A percentile compares a stretch with the other conserved stretches of the same genome.
Evolutionary conservation across 2,113 vertebrate genomes (phyloP).

Genomic region (Pluvianellus socialis): DNA sequence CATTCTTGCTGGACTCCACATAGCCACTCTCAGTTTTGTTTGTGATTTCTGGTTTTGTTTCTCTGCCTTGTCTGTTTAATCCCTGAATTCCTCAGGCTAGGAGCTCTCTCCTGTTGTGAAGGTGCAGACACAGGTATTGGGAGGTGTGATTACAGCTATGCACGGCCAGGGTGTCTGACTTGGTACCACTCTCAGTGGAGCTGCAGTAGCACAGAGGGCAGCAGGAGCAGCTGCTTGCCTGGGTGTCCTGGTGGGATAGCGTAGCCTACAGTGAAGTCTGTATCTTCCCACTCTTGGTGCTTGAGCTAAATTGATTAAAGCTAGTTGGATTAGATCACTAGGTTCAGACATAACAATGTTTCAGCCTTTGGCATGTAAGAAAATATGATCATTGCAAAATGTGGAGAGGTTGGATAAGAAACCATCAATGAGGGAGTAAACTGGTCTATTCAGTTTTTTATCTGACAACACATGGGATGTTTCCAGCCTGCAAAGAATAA

Average conservation of each 20-base stretch:
- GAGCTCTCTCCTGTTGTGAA: not conserved
- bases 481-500: not conserved
- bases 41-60: not conserved
- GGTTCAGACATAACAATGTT: not conserved
- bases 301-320: not conserved
- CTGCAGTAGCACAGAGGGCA: accelerated
- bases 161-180: not conserved
- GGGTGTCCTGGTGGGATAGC: not conserved
- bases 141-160: not conserved
- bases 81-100: not conserved
- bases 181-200: accelerated
- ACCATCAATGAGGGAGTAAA: not conserved
- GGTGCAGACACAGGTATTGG: not conserved
- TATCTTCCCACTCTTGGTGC: not conserved
- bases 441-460: not conserved
- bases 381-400: not conserved
- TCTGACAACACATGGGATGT: not conserved
- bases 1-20: not conserved
- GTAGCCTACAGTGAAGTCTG: not conserved
- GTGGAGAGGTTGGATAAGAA: not conserved
- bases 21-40: not conserved
- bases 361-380: not conserved
- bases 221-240: not conserved
- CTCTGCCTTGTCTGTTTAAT: not conserved
- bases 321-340: not conserved